These are phyloP conservation scores for Ficedula albicollis DNA, from an alignment of 2,797 vertebrate genomes.

Conservation along the genomic window DNA sequence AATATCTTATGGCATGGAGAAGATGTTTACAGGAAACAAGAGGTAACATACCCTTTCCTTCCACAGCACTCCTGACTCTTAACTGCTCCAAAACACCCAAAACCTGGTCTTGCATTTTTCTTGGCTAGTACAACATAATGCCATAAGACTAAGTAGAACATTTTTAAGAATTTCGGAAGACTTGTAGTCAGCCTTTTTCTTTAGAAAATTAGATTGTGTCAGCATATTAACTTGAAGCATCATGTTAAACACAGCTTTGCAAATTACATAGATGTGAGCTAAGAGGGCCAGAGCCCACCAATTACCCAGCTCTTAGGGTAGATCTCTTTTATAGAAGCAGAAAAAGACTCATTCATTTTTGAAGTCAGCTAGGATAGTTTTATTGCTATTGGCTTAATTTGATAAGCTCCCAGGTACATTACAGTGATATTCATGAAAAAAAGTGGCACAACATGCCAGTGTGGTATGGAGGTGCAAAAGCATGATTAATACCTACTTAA, in stretches of 20 bases:
- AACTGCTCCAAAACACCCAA: not conserved
- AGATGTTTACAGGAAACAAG: not conserved
- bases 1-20: not conserved
- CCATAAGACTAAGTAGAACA: not conserved
- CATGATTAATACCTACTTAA: not conserved
- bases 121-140: not conserved
- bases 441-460: fast-evolving
- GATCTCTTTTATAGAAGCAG: not conserved
- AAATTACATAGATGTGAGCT: not conserved
- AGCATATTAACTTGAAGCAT: not conserved
- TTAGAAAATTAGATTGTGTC: not conserved
- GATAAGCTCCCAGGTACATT: not conserved
- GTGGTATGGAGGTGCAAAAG: not conserved
- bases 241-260: not conserved
- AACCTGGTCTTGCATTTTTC: not conserved
- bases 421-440: not conserved
- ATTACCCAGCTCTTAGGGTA: not conserved
- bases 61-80: not conserved
- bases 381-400: not conserved
- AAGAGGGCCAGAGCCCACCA: not conserved
- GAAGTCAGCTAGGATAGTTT: not conserved
- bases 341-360: not conserved
- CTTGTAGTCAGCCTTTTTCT: not conserved
- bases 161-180: constrained; percentile 12
- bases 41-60: not conserved